phyloP scores from a whole-genome alignment of 2,113 vertebrate genomes.

The Craseonycteris thonglongyai region DNA sequence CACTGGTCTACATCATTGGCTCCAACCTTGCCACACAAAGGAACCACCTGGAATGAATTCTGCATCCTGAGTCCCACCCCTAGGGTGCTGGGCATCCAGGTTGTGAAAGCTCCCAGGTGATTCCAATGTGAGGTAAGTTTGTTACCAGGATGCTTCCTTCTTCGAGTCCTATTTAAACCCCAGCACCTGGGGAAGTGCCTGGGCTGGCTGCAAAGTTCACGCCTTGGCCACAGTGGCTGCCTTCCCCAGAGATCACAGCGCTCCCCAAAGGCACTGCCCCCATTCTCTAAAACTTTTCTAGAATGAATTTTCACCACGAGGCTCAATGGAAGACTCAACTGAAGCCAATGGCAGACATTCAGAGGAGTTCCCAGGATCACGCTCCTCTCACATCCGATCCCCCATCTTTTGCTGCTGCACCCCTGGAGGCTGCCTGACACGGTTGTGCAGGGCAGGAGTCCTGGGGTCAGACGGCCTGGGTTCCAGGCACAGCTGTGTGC shows the following conservation, averaged over 20 bases:
- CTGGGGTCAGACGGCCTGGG: background rate
- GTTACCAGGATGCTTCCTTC: background rate
- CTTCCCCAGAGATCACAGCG: background rate
- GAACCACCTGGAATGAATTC: background rate
- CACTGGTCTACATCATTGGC: rapidly evolving
- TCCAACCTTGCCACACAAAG: background rate
- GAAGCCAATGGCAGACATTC: background rate
- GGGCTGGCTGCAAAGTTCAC: too few species aligned
- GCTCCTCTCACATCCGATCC: background rate
- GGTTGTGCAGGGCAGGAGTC: background rate
- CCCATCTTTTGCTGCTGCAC: background rate
- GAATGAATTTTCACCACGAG: background rate
- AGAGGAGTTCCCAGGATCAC: background rate
- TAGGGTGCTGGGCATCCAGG: too few species aligned
- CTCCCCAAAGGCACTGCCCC: background rate
- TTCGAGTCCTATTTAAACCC: background rate
- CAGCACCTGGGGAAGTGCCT: background rate
- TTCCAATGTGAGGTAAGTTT: background rate
- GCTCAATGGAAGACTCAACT: background rate
- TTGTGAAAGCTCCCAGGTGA: background rate
- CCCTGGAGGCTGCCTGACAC: background rate
- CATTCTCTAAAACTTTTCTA: background rate
- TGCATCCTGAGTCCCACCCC: background rate
- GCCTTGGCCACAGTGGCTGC: background rate
- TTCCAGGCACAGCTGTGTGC: background rate